A percentile compares a stretch with the other conserved stretches of the same genome.
phyloP scores from a whole-genome alignment of 2,888 invertebrate species.

The Eustalomyia histrio region DNA sequence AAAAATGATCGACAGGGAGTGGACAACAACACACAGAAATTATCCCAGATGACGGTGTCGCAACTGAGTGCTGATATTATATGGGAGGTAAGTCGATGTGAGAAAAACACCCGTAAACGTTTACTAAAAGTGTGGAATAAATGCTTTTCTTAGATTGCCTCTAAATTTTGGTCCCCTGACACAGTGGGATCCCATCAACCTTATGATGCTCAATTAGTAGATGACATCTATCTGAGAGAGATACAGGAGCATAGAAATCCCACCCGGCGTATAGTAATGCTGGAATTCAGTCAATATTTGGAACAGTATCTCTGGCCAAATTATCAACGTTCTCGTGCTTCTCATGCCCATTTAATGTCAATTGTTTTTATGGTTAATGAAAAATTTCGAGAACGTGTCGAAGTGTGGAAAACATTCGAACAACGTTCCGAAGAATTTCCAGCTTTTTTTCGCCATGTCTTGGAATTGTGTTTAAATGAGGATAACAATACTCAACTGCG shows the following conservation, averaged over 20 bases:
- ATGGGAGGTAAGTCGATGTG: conserved; percentile 85
- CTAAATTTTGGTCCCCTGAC: conserved; percentile 95
- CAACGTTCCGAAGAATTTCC: conserved; percentile 88
- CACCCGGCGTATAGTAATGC: conserved; percentile 94
- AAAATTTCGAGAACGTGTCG: conserved; percentile 97
- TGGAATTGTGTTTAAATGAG: conserved; percentile 84
- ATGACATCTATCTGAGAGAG: conserved; percentile 93
- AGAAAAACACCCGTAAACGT: conserved; percentile 49
- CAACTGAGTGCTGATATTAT: conserved; percentile 95
- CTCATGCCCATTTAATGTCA: conserved; percentile 95
- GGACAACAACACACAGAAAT: conserved; percentile 45
- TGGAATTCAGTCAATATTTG: conserved; percentile 98
- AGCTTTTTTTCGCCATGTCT: conserved; percentile 90
- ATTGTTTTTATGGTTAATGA: conserved; percentile 99
- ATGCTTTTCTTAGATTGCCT: conserved; percentile 85
- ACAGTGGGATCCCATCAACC: conserved; percentile 86
- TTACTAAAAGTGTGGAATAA: conserved; percentile 22
- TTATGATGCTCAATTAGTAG: conserved; percentile 89
- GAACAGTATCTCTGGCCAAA: conserved; percentile 99
- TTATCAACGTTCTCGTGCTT: conserved; percentile 87
- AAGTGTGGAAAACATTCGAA: conserved; percentile 96
- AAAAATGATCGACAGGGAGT: conserved; percentile 21
- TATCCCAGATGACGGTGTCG: conserved; percentile 64
- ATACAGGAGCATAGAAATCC: conserved; percentile 90
- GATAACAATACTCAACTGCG: conserved; percentile 77